Percentiles rank a stretch among this genome's conserved stretches.
Evolutionary conservation across 2,888 invertebrate genomes (phyloP).

Genomic region (Drosophila crucigera): DNA sequence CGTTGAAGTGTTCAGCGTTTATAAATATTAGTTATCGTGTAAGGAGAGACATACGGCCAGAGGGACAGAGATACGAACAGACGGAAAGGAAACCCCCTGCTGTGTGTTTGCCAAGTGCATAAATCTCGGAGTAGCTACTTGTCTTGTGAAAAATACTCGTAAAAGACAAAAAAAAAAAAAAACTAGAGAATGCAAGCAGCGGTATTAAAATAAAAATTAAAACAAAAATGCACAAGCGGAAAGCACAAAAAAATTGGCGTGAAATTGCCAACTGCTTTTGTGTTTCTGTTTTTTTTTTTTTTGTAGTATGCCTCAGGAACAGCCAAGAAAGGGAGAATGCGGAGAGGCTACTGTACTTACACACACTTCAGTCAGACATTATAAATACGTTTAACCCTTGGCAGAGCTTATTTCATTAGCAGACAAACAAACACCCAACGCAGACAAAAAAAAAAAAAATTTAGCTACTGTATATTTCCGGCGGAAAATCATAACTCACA

Average conservation of each 20-base stretch:
- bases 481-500: conserved; percentile 84
- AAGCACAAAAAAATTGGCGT: conserved; percentile 82
- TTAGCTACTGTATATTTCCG: conserved; percentile 78
- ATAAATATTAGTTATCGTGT: conserved; percentile 77
- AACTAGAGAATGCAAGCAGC: conserved; percentile 41
- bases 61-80: conserved; percentile 20
- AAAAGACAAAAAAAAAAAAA: conserved; percentile 1
- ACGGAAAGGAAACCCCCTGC: conserved; percentile 69
- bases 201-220: conserved; percentile 79
- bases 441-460: conserved; percentile 33
- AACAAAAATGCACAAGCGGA: conserved; percentile 48
- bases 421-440: conserved; percentile 61
- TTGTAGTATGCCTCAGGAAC: conserved; percentile 21
- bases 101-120: conserved; percentile 82
- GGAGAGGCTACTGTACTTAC: background rate
- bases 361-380: conserved; percentile 58
- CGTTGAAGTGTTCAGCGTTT: conserved; percentile 57
- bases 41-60: conserved; percentile 39
- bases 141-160: conserved; percentile 43
- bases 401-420: conserved; percentile 81
- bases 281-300: conserved; percentile 21
- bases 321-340: conserved; percentile 15
- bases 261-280: conserved; percentile 83
- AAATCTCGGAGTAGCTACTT: conserved; percentile 77
- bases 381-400: conserved; percentile 82